Conservation (phyloP, 2,888 invertebrate species). For the Cactoblastis cactorum region DNA sequence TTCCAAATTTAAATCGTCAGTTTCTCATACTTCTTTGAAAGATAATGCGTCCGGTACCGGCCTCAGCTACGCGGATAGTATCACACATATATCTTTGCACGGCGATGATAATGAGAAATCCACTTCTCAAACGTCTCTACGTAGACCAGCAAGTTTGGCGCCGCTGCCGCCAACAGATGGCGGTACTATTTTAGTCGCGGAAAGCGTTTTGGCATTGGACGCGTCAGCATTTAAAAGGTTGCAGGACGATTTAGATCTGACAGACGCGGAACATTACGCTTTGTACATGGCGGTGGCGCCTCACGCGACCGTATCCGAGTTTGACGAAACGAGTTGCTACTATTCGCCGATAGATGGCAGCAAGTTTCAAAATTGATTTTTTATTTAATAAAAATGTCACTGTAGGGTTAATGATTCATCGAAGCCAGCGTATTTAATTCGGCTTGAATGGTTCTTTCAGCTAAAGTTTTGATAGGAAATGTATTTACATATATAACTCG, state of each 20-base stretch:
- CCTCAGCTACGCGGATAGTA: constrained; percentile 76
- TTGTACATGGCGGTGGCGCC: constrained; percentile 92
- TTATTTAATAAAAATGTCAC: not conserved
- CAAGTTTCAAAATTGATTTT: constrained; percentile 73
- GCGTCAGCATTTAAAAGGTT: constrained; percentile 59
- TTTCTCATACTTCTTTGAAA: constrained; percentile 64
- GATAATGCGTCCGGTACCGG: constrained; percentile 61
- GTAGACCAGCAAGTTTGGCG: constrained; percentile 43
- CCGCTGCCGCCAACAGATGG: constrained; percentile 74
- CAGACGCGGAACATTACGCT: constrained; percentile 93
- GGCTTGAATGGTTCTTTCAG: too few species aligned
- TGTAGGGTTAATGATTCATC: too few species aligned
- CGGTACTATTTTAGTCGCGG: constrained; percentile 80
- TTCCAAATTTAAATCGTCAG: constrained; percentile 61
- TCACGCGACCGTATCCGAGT: constrained; percentile 91
- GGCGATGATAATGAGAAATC: constrained; percentile 70
- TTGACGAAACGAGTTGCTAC: constrained; percentile 92
- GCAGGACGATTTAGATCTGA: constrained; percentile 83
- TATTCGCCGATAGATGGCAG: constrained; percentile 91
- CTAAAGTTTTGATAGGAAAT: too few species aligned
- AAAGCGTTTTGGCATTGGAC: constrained; percentile 70
- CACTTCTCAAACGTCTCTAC: constrained; percentile 50
- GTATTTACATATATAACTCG: not conserved
- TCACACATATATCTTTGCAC: constrained; percentile 84
- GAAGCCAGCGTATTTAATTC: too few species aligned